phyloP scores from a whole-genome alignment of 2,888 invertebrate species.

The Latrodectus hesperus region DNA sequence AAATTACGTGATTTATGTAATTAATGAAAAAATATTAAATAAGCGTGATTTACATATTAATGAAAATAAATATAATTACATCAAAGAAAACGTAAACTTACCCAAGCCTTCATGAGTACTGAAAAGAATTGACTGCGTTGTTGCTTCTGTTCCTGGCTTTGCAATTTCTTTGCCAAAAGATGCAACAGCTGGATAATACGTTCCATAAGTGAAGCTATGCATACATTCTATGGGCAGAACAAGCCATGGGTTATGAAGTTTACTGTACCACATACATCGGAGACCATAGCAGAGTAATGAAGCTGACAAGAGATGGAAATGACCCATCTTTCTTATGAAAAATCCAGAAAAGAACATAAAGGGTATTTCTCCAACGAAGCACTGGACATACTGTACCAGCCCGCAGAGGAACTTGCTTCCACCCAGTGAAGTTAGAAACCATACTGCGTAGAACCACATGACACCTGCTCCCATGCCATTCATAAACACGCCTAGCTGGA shows the following conservation, averaged over 20 bases:
- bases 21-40: no score
- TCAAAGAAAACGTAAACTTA: background rate
- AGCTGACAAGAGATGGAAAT: conserved; percentile 73
- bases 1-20: no score
- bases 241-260: conserved; percentile 73
- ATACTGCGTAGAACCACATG: conserved; percentile 38
- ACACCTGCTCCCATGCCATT: conserved; percentile 34
- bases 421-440: conserved; percentile 26
- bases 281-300: conserved; percentile 72
- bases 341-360: conserved; percentile 85
- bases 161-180: conserved; percentile 89
- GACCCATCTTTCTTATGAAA: conserved; percentile 49
- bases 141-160: conserved; percentile 83
- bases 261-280: conserved; percentile 73
- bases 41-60: no score
- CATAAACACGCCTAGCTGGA: conserved; percentile 26
- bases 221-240: conserved; percentile 73
- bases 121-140: conserved; percentile 90
- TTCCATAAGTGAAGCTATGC: conserved; percentile 74
- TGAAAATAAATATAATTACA: no score
- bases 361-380: conserved; percentile 88
- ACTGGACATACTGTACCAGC: conserved; percentile 79
- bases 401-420: conserved; percentile 38
- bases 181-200: conserved; percentile 82
- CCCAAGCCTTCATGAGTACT: conserved; percentile 91